phyloP scores from a whole-genome alignment of 2,797 vertebrate genomes.

The Eulemur rubriventer region DNA sequence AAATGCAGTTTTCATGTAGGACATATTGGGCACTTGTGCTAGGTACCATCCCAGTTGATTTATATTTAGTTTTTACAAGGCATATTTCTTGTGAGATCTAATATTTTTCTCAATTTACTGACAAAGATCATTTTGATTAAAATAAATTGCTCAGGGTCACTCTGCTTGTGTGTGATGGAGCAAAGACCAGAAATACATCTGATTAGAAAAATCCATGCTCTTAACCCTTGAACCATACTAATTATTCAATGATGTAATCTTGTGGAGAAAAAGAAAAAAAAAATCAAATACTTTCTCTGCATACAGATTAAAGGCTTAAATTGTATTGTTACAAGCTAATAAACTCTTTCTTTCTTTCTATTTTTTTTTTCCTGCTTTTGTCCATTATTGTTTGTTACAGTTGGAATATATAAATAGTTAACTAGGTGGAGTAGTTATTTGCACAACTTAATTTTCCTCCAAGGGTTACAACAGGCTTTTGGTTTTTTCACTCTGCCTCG shows the following conservation, averaged over 20 bases:
- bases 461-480: not conserved
- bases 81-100: slow-evolving; percentile 10
- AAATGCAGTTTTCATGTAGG: slow-evolving; percentile 23
- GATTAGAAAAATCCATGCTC: slow-evolving; percentile 31
- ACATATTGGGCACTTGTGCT: not conserved
- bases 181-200: not conserved
- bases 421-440: not conserved
- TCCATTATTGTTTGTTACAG: not conserved
- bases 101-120: slow-evolving; percentile 37
- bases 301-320: not conserved
- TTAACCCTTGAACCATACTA: slow-evolving; percentile 23
- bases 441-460: not conserved
- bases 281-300: not conserved
- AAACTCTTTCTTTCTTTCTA: not conserved
- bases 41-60: not conserved
- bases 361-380: not conserved
- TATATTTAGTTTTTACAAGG: not conserved
- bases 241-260: not conserved
- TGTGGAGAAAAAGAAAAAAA: not conserved
- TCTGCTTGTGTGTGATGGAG: not conserved
- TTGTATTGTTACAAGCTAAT: not conserved
- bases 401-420: not conserved
- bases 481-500: not conserved
- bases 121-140: slow-evolving; percentile 43
- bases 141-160: slow-evolving; percentile 15